These are phyloP conservation scores for Crotalus viridis DNA, from an alignment of 2,113 vertebrate species.

Conservation along the genomic window DNA sequence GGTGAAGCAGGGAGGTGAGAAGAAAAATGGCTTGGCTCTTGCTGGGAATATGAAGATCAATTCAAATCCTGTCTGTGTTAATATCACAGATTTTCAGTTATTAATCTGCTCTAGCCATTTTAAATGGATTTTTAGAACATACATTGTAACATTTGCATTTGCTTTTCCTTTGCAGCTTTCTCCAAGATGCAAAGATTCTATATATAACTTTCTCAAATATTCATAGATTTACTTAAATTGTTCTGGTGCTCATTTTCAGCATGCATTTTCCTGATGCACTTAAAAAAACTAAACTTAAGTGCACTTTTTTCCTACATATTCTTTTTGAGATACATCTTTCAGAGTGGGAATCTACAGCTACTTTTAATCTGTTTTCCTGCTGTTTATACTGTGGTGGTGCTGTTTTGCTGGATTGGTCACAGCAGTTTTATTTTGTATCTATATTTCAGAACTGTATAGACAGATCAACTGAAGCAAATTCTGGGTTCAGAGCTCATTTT, in stretches of 20 bases:
- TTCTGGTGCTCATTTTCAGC: background rate
- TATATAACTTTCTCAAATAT: background rate
- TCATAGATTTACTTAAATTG: background rate
- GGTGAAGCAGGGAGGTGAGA: background rate
- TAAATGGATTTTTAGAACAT: background rate
- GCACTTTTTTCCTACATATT: background rate
- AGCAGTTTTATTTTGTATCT: background rate
- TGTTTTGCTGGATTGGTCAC: background rate
- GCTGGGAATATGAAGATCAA: background rate
- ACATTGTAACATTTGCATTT: background rate
- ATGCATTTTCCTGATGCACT: background rate
- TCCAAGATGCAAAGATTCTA: background rate
- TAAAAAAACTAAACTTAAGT: background rate
- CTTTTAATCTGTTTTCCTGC: background rate
- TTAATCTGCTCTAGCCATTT: background rate
- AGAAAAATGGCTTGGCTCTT: background rate
- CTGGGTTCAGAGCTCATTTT: background rate
- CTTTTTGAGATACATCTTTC: background rate
- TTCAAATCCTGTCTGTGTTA: background rate
- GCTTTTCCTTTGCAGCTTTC: background rate
- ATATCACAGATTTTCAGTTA: background rate
- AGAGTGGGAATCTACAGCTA: background rate
- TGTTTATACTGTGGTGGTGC: background rate
- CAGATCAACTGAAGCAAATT: background rate
- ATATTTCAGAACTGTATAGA: background rate